These are phyloP conservation scores for Odocoileus virginianus DNA, from an alignment of 2,113 vertebrate genomes.

Conservation along the genomic window DNA sequence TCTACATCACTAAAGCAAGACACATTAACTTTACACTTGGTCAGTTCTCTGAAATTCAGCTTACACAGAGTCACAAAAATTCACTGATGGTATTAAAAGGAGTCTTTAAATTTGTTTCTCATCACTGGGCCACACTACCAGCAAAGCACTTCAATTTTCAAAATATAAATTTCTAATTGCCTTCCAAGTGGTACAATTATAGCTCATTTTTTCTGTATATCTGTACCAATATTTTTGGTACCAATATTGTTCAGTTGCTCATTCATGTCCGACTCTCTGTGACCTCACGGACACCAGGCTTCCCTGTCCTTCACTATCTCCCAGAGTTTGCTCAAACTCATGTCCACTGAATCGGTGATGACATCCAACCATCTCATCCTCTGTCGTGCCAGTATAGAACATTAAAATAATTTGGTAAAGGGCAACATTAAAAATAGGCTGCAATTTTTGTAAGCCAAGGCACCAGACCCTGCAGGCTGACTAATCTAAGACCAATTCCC, in stretches of 20 bases:
- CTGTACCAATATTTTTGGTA: not conserved
- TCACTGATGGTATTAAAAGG: not conserved
- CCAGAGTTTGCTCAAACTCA: not conserved
- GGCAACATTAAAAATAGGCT: not conserved
- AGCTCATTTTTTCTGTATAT: not conserved
- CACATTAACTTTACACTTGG: not conserved
- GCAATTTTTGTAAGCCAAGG: not conserved
- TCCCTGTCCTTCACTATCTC: not conserved
- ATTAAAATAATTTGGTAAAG: not conserved
- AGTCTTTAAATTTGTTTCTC: not conserved
- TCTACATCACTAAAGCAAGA: not conserved
- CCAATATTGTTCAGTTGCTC: not conserved
- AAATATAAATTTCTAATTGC: not conserved
- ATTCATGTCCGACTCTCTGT: not conserved
- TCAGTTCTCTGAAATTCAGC: not conserved
- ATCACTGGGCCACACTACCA: not conserved
- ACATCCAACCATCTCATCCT: not conserved
- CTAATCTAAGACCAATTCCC: not conserved
- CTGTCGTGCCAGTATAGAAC: not conserved
- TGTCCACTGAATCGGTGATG: not conserved
- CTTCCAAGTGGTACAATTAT: not conserved
- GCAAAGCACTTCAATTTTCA: not conserved
- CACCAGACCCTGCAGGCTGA: not conserved
- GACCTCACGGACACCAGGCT: not conserved
- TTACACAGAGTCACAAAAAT: not conserved